Evolutionary conservation across 2,797 vertebrate species (phyloP), one percentile per base, ranked within the genome.

Genomic region (Melanotaenia trifasciata): DNA sequence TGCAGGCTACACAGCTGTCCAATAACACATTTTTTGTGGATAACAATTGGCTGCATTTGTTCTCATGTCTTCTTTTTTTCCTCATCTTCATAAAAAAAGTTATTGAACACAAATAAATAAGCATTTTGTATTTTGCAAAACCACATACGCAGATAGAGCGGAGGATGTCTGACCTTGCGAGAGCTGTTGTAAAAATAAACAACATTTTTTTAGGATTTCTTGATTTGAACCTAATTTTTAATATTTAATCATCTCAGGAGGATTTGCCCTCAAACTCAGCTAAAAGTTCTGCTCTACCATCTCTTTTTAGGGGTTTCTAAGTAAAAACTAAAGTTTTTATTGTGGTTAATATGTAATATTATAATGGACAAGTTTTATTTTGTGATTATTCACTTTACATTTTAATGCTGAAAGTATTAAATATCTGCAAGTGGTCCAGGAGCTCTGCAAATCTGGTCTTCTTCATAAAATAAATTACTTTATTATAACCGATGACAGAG

Each of bases 1-100:
- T 78, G 53, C 56, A 43, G 76, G 78, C 75, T 54, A 61, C 75
- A 79, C 78, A 75, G 70, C 70, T 68, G 66, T 63, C 53, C 61
- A 61, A 61, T 78, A 75, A 78, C 78, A 85, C 79, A 0, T n/a
- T 72, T 82, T 68, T 33, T 69, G 76, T 67, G 50, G 50, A 79
- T 79, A 69, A 75, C 61, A 58, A 63, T 80, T 70, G 67, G 53
- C 74, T 38, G 53, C n/a, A 72, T 60, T 77, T 36, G 35, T 8
- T 11, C 35, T 36, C 35, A 6, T 36, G 35, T 30, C 30, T 32
- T 63, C 38, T 5, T 14, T 66, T 63, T 33, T 14, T 26, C 47
- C 40, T 58, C 53, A 78, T 64, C 67, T 76, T 70, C 20, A 51
- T n/a, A 61, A 73, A 50, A 50, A n/a, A 58, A 5, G 22, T 14